phyloP scores from a whole-genome alignment of 2,113 vertebrate species.

The Aegypius monachus region DNA sequence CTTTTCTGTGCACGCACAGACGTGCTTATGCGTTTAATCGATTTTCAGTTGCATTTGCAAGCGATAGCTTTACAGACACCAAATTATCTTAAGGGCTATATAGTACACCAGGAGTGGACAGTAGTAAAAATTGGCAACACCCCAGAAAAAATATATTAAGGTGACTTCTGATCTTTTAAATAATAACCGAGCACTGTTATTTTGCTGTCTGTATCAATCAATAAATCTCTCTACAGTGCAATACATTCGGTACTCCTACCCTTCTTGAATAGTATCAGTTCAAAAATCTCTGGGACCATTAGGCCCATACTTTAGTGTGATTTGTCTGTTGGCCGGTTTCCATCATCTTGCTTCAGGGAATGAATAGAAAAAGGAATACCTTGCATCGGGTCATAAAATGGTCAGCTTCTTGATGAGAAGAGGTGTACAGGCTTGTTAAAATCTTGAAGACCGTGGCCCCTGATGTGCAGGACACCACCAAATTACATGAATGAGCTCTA shows the following conservation, averaged over 20 bases:
- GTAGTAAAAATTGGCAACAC: background rate
- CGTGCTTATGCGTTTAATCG: background rate
- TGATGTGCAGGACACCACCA: background rate
- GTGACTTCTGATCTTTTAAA: constrained; percentile 8
- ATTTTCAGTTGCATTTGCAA: background rate
- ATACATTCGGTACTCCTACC: background rate
- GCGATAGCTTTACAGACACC: background rate
- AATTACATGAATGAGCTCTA: background rate
- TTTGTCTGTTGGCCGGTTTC: background rate
- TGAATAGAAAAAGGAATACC: background rate
- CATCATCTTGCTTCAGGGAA: background rate
- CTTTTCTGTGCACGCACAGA: accelerated
- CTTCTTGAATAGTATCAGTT: background rate
- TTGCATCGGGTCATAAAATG: background rate
- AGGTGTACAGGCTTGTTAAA: background rate
- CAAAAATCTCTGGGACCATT: background rate
- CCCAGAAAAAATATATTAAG: background rate
- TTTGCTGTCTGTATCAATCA: background rate
- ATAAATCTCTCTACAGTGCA: background rate
- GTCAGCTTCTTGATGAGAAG: background rate
- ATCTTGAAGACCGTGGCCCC: accelerated
- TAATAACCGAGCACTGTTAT: background rate
- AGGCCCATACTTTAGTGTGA: background rate
- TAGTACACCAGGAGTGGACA: background rate
- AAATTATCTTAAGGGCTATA: background rate